These are phyloP conservation scores for Scalopus aquaticus DNA, from an alignment of 2,113 vertebrate genomes.

Conservation along the genomic window DNA sequence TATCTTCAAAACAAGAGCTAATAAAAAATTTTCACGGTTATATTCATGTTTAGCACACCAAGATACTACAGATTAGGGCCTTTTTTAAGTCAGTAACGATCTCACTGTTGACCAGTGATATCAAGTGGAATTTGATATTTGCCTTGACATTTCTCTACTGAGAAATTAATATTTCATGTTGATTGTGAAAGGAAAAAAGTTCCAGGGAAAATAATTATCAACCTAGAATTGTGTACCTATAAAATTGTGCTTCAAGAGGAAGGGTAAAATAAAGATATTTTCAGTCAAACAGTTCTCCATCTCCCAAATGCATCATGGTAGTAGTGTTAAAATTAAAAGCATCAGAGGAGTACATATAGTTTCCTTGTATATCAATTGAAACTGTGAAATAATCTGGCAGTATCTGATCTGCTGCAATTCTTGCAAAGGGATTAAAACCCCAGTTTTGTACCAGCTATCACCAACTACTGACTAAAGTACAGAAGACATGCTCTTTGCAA, in stretches of 20 bases:
- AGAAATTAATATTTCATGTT: conserved; percentile 3
- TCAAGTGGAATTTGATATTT: background rate
- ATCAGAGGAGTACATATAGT: background rate
- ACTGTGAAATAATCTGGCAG: background rate
- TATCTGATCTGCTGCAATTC: background rate
- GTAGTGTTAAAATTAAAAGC: background rate
- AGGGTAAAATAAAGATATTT: background rate
- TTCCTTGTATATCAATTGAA: background rate
- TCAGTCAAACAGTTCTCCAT: background rate
- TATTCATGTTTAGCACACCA: too few relatives aligned
- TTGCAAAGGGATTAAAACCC: conserved; percentile 31
- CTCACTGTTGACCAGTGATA: too few relatives aligned
- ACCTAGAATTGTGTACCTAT: background rate
- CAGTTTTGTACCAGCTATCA: background rate
- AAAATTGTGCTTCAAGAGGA: background rate
- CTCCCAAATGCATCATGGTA: background rate
- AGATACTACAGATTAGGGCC: too few relatives aligned
- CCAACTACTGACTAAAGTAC: background rate
- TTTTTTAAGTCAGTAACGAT: too few relatives aligned
- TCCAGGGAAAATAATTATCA: background rate
- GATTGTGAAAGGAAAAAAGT: conserved; percentile 1
- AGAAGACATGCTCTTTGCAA: background rate
- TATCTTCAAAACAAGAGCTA: too few relatives aligned
- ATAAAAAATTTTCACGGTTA: too few relatives aligned
- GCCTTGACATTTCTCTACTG: background rate